Conservation (phyloP, 2,797 vertebrate species). For the Pangasius krempfi region DNA sequence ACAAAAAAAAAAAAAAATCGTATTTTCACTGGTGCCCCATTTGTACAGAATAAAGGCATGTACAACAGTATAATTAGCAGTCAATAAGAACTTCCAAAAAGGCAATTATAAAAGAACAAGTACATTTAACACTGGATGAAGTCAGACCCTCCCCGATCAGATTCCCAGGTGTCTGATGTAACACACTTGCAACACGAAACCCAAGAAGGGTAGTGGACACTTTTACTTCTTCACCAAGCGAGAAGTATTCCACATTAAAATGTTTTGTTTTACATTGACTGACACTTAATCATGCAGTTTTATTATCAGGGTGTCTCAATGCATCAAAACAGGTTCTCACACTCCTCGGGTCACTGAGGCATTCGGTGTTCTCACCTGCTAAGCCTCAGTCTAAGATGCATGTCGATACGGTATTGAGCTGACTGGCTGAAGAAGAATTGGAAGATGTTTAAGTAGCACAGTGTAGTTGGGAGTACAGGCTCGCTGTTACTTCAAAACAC, state of each 20-base stretch:
- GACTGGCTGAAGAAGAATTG: constrained; percentile 24
- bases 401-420: constrained; percentile 37
- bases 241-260: constrained; percentile 43
- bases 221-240: constrained; percentile 28
- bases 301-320: constrained; percentile 36
- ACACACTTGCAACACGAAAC: background rate
- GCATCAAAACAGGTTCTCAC: constrained; percentile 39
- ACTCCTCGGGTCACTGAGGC: constrained; percentile 3
- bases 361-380: constrained; percentile 18
- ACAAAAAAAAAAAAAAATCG: background rate
- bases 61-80: constrained; percentile 22
- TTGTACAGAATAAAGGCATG: constrained; percentile 30
- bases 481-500: background rate
- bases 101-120: constrained; percentile 8
- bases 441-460: constrained; percentile 33
- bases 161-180: constrained; percentile 25
- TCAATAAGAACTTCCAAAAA: constrained; percentile 27
- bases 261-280: constrained; percentile 39
- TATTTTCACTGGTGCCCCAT: constrained; percentile 14
- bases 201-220: background rate
- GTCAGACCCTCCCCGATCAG: background rate
- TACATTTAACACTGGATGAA: constrained; percentile 6
- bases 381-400: constrained; percentile 22
- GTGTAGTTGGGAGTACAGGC: background rate
- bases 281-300: constrained; percentile 37